Percentiles rank a stretch among this genome's conserved stretches.
Evolutionary conservation across 1,140 invertebrate genomes (phyloP).

Genomic region (Neodiprion fabricii): DNA sequence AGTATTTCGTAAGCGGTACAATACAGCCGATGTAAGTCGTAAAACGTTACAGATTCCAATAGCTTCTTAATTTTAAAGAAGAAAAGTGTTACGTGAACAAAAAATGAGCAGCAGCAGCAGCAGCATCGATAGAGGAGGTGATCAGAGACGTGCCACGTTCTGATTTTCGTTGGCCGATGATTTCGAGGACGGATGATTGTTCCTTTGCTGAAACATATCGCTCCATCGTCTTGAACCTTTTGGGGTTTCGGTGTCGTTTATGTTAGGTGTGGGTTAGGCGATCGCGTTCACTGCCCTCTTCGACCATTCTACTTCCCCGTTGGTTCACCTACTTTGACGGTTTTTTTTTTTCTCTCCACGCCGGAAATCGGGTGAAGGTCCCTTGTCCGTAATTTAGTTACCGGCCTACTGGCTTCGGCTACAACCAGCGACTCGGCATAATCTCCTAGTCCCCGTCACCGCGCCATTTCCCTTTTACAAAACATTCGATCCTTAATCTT

Average conservation of each 20-base stretch:
- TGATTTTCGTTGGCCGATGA: no score
- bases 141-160: no score
- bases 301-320: slow-evolving; percentile 1
- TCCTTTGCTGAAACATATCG: background rate
- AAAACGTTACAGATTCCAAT: no score
- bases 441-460: slow-evolving; percentile 41
- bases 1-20: no score
- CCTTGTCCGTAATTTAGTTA: background rate
- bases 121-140: no score
- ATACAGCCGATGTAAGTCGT: no score
- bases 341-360: background rate
- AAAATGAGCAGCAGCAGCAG: no score
- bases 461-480: slow-evolving; percentile 32
- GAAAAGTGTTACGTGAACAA: no score
- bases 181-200: no score
- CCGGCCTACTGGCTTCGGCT: background rate
- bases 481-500: background rate
- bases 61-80: no score
- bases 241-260: background rate
- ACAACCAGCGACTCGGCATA: slow-evolving; percentile 24
- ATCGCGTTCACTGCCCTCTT: slow-evolving; percentile 21
- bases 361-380: slow-evolving; percentile 6
- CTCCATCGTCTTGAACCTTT: background rate
- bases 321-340: background rate
- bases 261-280: slow-evolving; percentile 7